Base-by-base conservation (phyloP, 2,888 invertebrate genomes). In the Pediacus dermestoides region DNA sequence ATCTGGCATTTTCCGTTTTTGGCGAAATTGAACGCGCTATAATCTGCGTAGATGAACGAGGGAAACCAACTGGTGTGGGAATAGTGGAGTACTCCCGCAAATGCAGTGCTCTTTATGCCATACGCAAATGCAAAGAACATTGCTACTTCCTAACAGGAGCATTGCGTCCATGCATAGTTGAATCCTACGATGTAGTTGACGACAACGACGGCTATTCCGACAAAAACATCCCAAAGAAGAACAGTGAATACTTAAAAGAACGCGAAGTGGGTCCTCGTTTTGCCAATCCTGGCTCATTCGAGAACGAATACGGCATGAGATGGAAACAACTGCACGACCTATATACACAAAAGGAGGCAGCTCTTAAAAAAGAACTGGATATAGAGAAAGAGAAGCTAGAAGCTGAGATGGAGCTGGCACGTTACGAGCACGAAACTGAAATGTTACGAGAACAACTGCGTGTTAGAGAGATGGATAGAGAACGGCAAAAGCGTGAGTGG, bases 321-420 rank as follows among this genome's bases (percentile, higher is more conserved):
- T 97, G 97, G 95, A 96, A 97, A 71, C 91, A 94, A 60, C 73
- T 99, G 42, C 88, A 91, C 64, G 92, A 94, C 60, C 73, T 94
- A 26, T 92, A 89, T 66, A 85, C 88, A 52, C 88, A 92, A 60
- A 92, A 95, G 57, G 85, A 89, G 61, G 87, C 88, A 42, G 84
- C 88, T 2, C 71, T 95, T 1, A 90, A 93, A 60, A 82, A 90
- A 39, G 95, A 97, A 69, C 78, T 95, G 58, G 80, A 85, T 46
- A 82, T 90, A 63, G 93, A 93, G 58, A 86, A 93, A 63, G 89
- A 93, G 48, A 93, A 94, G 58, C 74, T 97, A 3, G 92, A 95
- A 62, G 90, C 91, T 26, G 95, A 97, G 70, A 94, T 96, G 93
- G 94, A 95, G 68, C 88, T 87, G 66, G 94, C 94, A 10, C 4